A percentile compares a stretch with the other conserved stretches of the same genome.
Evolutionary conservation across 2,113 vertebrate genomes (phyloP).

Genomic region (Myotis lucifugus): DNA sequence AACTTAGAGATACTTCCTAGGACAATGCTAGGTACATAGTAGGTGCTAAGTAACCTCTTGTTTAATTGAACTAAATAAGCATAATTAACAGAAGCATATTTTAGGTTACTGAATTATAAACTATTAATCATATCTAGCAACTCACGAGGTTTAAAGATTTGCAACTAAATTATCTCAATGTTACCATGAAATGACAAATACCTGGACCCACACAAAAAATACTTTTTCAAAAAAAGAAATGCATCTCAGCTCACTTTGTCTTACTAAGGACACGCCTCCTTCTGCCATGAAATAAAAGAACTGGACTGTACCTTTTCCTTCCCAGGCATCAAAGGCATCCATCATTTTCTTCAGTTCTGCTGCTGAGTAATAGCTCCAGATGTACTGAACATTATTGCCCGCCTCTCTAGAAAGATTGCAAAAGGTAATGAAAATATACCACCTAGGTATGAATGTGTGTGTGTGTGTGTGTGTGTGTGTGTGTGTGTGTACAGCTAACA

Average conservation of each 20-base stretch:
- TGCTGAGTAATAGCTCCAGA: slow-evolving; percentile 88
- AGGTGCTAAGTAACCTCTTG: not conserved
- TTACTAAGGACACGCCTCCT: slow-evolving; percentile 37
- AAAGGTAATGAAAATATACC: slow-evolving; percentile 60
- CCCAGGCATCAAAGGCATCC: slow-evolving; percentile 86
- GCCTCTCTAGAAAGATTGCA: slow-evolving; percentile 84
- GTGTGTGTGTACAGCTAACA: not conserved
- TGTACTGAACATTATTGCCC: slow-evolving; percentile 87
- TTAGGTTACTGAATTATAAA: slow-evolving; percentile 19
- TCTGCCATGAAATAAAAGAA: slow-evolving; percentile 41
- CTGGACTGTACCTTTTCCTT: slow-evolving; percentile 83
- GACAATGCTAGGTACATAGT: not conserved
- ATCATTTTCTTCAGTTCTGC: slow-evolving; percentile 86
- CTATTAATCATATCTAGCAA: slow-evolving; percentile 43
- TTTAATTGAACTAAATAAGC: slow-evolving; percentile 12
- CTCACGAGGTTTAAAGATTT: not conserved
- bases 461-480: not conserved
- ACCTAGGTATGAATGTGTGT: not conserved
- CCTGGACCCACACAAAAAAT: not conserved
- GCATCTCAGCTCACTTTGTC: slow-evolving; percentile 29
- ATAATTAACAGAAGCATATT: slow-evolving; percentile 2
- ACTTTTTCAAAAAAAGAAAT: slow-evolving; percentile 6
- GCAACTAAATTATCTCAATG: not conserved
- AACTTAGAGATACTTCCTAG: slow-evolving; percentile 2
- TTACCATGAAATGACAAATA: not conserved